Evolutionary conservation across 2,888 invertebrate genomes (phyloP).

Genomic region (Halictus quadricinctus): DNA sequence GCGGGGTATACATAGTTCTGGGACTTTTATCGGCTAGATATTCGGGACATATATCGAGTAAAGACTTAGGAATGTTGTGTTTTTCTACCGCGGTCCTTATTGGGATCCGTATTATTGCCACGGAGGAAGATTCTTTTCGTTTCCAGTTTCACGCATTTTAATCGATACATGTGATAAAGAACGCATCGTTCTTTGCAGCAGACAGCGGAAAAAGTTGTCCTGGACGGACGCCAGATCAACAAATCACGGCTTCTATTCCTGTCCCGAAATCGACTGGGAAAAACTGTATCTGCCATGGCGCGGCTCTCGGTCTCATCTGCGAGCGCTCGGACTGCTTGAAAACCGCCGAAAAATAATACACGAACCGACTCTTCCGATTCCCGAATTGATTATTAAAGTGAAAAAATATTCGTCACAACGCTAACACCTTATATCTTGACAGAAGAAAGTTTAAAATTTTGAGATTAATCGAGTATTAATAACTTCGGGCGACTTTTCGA

Average conservation of each 20-base stretch:
- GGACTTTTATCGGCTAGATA: no score
- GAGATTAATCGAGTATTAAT: no score
- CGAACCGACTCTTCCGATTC: neutral
- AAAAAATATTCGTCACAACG: no score
- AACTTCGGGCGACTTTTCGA: no score
- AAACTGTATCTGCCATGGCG: neutral
- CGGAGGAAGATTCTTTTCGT: neutral
- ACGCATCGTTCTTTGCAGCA: constrained; percentile 3
- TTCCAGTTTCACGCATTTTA: neutral
- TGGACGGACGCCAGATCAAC: constrained; percentile 32
- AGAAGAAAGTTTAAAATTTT: no score
- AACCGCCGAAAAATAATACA: neutral
- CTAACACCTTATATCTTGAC: no score
- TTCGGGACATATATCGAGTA: no score
- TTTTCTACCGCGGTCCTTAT: neutral
- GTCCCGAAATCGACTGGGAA: neutral
- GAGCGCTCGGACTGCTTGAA: neutral
- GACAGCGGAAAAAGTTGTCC: constrained; percentile 19
- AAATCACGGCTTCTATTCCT: constrained; percentile 31
- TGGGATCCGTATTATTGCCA: neutral
- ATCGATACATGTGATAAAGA: constrained; percentile 7
- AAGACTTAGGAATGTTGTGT: neutral
- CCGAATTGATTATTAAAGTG: neutral
- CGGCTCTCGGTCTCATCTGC: neutral
- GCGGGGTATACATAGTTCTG: no score